These are phyloP conservation scores for Sisyra terminalis DNA, from an alignment of 2,888 invertebrate species.

Conservation along the genomic window DNA sequence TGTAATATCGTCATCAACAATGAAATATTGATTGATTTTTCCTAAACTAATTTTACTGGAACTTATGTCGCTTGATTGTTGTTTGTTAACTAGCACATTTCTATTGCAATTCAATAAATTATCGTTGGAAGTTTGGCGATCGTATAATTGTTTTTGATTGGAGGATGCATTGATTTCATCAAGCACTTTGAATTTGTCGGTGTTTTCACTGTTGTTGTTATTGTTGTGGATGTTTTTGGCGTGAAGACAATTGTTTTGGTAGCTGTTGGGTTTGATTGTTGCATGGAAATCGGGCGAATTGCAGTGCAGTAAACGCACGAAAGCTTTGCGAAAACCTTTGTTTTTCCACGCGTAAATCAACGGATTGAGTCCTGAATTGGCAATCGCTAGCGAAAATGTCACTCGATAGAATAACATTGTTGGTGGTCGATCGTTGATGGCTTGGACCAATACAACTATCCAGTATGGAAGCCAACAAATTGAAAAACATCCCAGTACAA, in stretches of 20 bases:
- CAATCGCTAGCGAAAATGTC: slow-evolving; percentile 52
- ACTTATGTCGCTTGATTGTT: too few relatives aligned
- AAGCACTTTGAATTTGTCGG: background rate
- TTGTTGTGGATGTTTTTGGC: background rate
- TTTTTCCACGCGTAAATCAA: slow-evolving; percentile 78
- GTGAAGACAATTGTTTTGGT: background rate
- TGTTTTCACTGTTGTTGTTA: background rate
- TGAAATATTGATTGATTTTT: too few relatives aligned
- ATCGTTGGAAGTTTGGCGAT: too few relatives aligned
- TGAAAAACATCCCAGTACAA: slow-evolving; percentile 64
- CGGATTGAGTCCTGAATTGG: slow-evolving; percentile 68
- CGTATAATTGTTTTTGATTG: too few relatives aligned
- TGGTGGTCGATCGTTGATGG: slow-evolving; percentile 32
- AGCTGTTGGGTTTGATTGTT: background rate
- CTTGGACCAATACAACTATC: slow-evolving; percentile 44
- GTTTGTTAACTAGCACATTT: too few relatives aligned
- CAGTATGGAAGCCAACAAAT: slow-evolving; percentile 71
- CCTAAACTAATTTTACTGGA: too few relatives aligned
- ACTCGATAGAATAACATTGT: slow-evolving; percentile 34
- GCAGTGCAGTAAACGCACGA: slow-evolving; percentile 29
- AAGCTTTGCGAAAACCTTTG: slow-evolving; percentile 56
- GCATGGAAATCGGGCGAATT: background rate
- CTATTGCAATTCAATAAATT: too few relatives aligned
- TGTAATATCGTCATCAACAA: too few relatives aligned
- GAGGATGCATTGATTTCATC: background rate